These are phyloP conservation scores for Anguilla pacifica DNA, from an alignment of 2,797 vertebrate species.

Conservation along the genomic window DNA sequence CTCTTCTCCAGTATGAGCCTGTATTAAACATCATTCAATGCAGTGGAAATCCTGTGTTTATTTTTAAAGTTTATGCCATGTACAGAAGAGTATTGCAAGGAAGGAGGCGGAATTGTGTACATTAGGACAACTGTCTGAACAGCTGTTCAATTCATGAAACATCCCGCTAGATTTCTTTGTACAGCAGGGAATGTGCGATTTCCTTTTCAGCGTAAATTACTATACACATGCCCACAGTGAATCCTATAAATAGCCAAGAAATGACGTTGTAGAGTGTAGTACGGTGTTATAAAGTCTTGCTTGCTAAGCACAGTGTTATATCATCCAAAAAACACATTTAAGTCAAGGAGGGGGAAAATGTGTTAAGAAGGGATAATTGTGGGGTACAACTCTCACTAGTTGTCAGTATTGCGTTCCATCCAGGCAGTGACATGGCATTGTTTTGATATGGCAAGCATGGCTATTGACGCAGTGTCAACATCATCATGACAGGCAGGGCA, in stretches of 20 bases:
- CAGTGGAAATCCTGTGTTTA: background rate
- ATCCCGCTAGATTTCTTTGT: background rate
- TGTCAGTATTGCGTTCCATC: conserved; percentile 32
- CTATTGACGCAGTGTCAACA: conserved; percentile 60
- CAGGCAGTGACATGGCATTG: conserved; percentile 55
- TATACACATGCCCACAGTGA: background rate
- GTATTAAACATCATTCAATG: background rate
- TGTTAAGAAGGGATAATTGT: background rate
- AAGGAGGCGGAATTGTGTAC: conserved; percentile 25
- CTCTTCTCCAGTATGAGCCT: background rate
- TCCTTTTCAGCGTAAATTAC: background rate
- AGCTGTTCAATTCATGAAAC: conserved; percentile 18
- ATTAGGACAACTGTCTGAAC: conserved; percentile 15
- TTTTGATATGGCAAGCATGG: conserved; percentile 65
- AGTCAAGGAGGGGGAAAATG: background rate
- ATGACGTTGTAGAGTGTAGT: background rate
- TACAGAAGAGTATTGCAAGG: background rate
- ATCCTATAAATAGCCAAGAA: conserved; percentile 37
- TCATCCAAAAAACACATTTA: background rate
- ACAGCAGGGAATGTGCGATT: background rate
- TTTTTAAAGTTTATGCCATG: background rate
- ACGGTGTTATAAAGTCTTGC: background rate
- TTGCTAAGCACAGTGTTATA: background rate
- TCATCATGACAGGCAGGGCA: conserved; percentile 52
- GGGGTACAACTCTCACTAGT: background rate